phyloP scores from a whole-genome alignment of 2,888 invertebrate genomes.

The Charanyca ferruginea region DNA sequence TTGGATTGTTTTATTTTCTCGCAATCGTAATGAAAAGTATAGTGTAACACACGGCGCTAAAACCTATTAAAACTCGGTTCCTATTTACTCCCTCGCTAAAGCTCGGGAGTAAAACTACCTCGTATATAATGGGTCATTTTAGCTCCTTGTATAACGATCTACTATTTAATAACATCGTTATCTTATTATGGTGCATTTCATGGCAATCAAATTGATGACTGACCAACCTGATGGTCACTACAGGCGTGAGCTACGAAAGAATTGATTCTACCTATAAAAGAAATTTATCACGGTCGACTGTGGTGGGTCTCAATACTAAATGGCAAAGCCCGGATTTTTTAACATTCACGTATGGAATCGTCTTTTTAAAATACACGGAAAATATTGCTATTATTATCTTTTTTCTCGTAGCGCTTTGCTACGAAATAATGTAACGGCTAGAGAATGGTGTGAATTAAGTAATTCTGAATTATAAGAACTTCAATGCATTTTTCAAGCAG shows the following conservation, averaged over 20 bases:
- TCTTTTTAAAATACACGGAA: not conserved
- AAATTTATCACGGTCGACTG: not conserved
- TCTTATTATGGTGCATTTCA: not conserved
- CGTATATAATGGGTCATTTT: no score
- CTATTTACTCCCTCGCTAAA: no score
- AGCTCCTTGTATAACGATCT: no score
- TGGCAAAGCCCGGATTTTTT: no score
- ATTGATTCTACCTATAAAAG: not conserved
- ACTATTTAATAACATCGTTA: not conserved
- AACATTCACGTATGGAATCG: no score
- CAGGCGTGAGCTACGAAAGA: not conserved
- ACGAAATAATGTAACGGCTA: conserved; percentile 3
- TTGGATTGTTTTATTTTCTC: no score
- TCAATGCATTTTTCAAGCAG: not conserved
- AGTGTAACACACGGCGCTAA: no score
- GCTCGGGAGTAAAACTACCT: no score
- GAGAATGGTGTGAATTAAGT: not conserved
- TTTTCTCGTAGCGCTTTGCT: conserved; percentile 35
- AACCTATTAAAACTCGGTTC: no score
- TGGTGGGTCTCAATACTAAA: not conserved
- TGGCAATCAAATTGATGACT: not conserved
- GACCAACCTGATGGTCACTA: not conserved
- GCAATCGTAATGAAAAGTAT: no score
- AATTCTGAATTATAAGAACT: not conserved
- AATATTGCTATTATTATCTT: not conserved